phyloP scores from a whole-genome alignment of 2,888 invertebrate species.

The Glyphotaelius pellucidus region DNA sequence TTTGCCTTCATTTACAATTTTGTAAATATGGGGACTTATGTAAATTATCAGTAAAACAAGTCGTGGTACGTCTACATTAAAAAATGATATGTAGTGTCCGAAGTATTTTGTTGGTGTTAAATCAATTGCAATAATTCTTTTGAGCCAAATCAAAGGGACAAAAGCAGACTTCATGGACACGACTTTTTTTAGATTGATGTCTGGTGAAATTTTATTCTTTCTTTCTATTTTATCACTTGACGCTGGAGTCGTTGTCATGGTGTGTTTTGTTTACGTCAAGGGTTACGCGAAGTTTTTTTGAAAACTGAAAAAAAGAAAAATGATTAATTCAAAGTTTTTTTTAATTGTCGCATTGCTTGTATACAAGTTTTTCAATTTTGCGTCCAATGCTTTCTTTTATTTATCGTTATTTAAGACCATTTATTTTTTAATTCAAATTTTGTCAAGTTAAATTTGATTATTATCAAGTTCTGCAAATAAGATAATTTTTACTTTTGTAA shows the following conservation, averaged over 20 bases:
- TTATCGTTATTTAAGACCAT: too few species aligned
- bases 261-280: not conserved
- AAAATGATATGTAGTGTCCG: not conserved
- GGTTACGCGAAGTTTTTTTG: not conserved
- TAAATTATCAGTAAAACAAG: not conserved
- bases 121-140: not conserved
- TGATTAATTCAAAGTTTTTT: not conserved
- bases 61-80: not conserved
- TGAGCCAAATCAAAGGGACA: not conserved
- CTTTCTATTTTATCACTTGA: not conserved
- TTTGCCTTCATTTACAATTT: not conserved
- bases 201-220: not conserved
- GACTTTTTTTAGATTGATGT: not conserved
- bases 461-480: too few species aligned
- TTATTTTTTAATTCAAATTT: too few species aligned
- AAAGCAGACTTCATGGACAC: not conserved
- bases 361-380: too few species aligned
- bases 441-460: too few species aligned
- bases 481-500: too few species aligned
- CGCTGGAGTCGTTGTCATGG: not conserved
- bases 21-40: not conserved
- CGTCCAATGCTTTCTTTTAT: too few species aligned
- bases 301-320: not conserved
- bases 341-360: too few species aligned
- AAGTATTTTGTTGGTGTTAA: not conserved